Evolutionary conservation across 2,113 vertebrate species (phyloP), one percentile per base, ranked within the genome.

Genomic region (Neomonachus schauinslandi): DNA sequence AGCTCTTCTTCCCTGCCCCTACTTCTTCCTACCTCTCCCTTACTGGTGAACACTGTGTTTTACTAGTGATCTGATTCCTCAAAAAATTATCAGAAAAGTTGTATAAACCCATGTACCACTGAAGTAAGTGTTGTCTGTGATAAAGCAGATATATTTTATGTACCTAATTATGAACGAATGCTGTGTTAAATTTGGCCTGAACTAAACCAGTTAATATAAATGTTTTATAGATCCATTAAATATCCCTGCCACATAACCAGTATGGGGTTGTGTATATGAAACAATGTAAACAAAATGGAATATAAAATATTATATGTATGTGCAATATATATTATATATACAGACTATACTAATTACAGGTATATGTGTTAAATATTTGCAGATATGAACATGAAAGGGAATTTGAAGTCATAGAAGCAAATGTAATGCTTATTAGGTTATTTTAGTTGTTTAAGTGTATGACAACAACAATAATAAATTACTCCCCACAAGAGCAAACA

Each of bases 341-440:
- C 6, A 83, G 16, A 71, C 8, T 53, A 83, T 91, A 53, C 1
- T 46, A 51, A 80, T 94, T 95, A 15, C 0, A 69, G 79, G 13
- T 69, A 36, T 95, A 61, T n/a, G 18, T 65, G 49, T 91, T 94
- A 91, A 91, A 51, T 96, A 82, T 79, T 95, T 92, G 16, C 22
- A 31, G 59, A 65, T 71, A 46, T 53, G 42, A 93, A 61, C 24
- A 46, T 61, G 42, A 49, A 82, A 96, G 39, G 80, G 3, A 93
- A 86, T 89, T 79, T 80, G 16, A 96, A 93, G 12, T 89, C 67
- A 51, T 33, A 80, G 31, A 65, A 87, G 51, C 61, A 91, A 67
- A 61, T 46, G 8, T 19, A 67, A 83, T 49, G 15, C 61, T 53
- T 51, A 13, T 61, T 65, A 90, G 24, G 59, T 83, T 72, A 67